Base-by-base conservation (phyloP, 1,140 invertebrate genomes). In the Bicyclus anynana region DNA sequence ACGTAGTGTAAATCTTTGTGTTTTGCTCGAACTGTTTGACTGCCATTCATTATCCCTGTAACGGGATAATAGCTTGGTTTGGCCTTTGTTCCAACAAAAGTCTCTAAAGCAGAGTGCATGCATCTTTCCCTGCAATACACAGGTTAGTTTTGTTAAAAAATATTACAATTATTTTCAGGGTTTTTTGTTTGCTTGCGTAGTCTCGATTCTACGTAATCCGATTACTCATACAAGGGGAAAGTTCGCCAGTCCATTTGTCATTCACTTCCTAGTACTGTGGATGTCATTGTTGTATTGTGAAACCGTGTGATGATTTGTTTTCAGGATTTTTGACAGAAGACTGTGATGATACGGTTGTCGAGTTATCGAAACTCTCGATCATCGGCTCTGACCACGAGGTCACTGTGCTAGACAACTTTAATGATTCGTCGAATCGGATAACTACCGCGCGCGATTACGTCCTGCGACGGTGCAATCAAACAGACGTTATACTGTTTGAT, bases 401-500 rank as follows among this genome's bases (percentile, higher is more conserved):
- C 64, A 83, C 76, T 65, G 62, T 87, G 35, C 53, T 87, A 80
- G 80, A 82, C 12, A 73, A 81, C 48, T 72, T 86, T 60, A 74
- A 84, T 75, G 79, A 82, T 50, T 73, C 77, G 20, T 61, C 74
- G 47, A 72, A 51, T 50, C 84, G 77, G 53, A 56, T 77, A 57
- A 35, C 67, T 50, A 82, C 74, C 57, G 90, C 91, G 37, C 83
- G 87, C 66, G 88, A 91, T 65, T 88, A 92, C 70, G 91, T 94
- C 51, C 80, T 94, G 47, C 84, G 90, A 66, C 90, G 89, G 77
- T 94, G 94, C 75, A 82, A 87, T 56, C 93, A 94, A 80, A 79
- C 72, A n/a, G 89, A 90, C 58, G 87, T 91, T 20, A 64, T 92
- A 54, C 72, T 78, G 44, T 94, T 94, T 84, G 87, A 90, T 73